Evolutionary conservation across 2,797 vertebrate species (phyloP), one percentile per base, ranked within the genome.

Genomic region (Tarsius wallacei): DNA sequence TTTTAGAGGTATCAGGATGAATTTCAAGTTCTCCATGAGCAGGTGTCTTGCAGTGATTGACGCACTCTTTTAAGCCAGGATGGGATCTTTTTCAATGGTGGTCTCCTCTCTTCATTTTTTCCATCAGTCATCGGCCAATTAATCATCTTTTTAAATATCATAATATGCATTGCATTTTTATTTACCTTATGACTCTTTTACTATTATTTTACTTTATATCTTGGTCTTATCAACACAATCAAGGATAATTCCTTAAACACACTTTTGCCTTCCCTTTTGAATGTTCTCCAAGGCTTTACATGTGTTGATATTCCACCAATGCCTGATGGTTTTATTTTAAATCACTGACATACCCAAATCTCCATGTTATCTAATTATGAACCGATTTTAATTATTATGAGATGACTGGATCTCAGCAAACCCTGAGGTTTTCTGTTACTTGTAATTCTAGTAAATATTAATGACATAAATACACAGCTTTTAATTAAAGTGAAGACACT

Each of bases 361-460:
- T 64, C 80, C 64, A 4, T 82, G 33, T 77, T 84, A 26, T 63
- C 70, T 80, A 24, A 70, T 57, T 71, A 26, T 83, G n/a, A 51
- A 63, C 5, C 28, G 76, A 49, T 5, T 21, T 92, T 68, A 76
- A 36, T 64, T 77, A 84, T 70, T 59, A 70, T 51, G 15, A 85
- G 73, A 88, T 87, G 77, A 76, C 26, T 31, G 49, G 6, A 74
- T 51, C 36, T 77, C 61, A 81, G n/a, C 21, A 84, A 66, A 85
- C 4, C 13, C 63, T 92, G 26, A 59, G 7, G 31, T 36, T 84
- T 93, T 33, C 78, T 84, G 71, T 57, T 68, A 87, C 47, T 82
- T 36, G n/a, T 88, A 90, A 51, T 76, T 19, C 28, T 77, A 80
- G 57, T 74, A 81, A 83, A 81, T 76, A 87, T 59, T 59, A 91